These are phyloP conservation scores for Mus pahari DNA, from an alignment of 2,113 vertebrate species.

Conservation along the genomic window DNA sequence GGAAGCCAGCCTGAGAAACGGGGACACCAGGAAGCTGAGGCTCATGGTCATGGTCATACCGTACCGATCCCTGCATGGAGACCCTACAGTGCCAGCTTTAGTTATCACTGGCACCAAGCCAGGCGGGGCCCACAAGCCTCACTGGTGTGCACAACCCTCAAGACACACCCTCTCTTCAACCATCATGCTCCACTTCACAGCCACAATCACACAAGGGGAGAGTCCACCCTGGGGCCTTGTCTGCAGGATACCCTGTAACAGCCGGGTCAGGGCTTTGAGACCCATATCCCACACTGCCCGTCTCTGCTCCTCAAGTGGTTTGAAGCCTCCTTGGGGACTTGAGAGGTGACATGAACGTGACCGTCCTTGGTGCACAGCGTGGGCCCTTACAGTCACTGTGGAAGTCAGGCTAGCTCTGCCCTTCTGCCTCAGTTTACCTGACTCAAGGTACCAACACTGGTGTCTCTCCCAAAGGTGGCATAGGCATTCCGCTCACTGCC, in stretches of 20 bases:
- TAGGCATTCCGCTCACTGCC: slow-evolving; percentile 91
- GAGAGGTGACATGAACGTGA: background rate
- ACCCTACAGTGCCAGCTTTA: background rate
- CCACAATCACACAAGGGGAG: background rate
- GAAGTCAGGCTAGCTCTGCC: background rate
- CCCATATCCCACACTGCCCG: background rate
- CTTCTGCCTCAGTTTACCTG: slow-evolving; percentile 84
- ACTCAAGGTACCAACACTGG: slow-evolving; percentile 85
- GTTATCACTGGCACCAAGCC: accelerated
- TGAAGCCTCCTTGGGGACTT: background rate
- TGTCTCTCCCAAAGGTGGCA: slow-evolving; percentile 92
- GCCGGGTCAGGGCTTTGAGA: background rate
- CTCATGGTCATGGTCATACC: too few relatives aligned
- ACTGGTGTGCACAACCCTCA: background rate
- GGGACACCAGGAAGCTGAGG: background rate
- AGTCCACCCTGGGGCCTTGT: background rate
- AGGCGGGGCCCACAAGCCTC: background rate
- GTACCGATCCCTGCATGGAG: accelerated
- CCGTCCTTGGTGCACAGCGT: background rate
- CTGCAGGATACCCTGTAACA: background rate
- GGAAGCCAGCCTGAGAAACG: slow-evolving; percentile 91
- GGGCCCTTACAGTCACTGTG: too few relatives aligned
- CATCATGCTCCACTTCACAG: background rate
- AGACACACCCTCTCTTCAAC: background rate
- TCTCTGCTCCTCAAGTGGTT: background rate